Conservation (phyloP, 2,113 vertebrate species). For the Ariopsis seemanni region DNA sequence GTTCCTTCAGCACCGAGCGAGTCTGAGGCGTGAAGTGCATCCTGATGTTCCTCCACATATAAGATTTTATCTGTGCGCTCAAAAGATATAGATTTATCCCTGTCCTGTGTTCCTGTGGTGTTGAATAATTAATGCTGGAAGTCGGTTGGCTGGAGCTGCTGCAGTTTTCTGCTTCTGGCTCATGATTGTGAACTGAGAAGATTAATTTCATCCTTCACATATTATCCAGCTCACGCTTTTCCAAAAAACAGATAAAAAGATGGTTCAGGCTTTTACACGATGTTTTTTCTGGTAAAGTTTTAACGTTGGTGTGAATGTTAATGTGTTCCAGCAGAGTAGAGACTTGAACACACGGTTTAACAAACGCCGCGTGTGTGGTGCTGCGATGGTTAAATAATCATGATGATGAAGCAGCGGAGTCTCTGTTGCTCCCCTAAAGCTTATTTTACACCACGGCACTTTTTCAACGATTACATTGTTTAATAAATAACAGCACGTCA, state of each 20-base stretch:
- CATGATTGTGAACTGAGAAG: neutral
- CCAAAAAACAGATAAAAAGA: neutral
- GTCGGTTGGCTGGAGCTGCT: conserved; percentile 2
- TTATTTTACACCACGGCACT: neutral
- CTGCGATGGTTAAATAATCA: neutral
- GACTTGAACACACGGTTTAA: neutral
- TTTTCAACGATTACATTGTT: neutral
- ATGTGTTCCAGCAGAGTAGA: neutral
- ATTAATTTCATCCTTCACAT: neutral
- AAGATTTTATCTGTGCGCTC: conserved; percentile 30
- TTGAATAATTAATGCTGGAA: conserved; percentile 50
- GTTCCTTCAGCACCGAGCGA: neutral
- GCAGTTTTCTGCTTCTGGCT: neutral
- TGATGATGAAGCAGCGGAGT: neutral
- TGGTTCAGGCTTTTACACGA: neutral
- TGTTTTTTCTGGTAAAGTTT: neutral
- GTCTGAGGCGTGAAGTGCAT: neutral
- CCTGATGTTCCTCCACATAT: conserved; percentile 1
- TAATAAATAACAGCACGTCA: neutral
- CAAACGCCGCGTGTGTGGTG: neutral
- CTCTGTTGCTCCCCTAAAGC: neutral
- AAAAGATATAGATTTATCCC: conserved; percentile 25
- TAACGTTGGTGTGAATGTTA: neutral
- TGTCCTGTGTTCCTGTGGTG: conserved; percentile 3
- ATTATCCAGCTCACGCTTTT: neutral